A percentile compares a stretch with the other conserved stretches of the same genome.
These are phyloP conservation scores for Leptogaster cylindrica DNA, from an alignment of 2,888 invertebrate genomes.

Conservation along the genomic window DNA sequence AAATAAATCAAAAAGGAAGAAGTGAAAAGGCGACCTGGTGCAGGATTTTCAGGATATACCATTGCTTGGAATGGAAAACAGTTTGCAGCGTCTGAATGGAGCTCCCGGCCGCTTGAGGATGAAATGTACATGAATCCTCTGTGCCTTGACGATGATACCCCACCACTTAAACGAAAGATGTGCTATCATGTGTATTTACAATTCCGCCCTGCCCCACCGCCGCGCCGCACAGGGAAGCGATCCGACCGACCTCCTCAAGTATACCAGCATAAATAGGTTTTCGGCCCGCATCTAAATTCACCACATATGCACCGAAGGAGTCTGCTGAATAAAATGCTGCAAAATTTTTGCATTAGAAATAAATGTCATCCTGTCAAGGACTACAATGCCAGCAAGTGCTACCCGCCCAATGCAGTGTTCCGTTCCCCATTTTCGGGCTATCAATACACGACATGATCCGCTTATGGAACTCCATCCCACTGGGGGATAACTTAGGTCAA, in stretches of 20 bases:
- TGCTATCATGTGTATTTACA: conserved; percentile 19
- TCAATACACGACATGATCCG: conserved; percentile 35
- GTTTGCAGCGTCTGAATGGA: conserved; percentile 27
- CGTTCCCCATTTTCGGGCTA: conserved; percentile 30
- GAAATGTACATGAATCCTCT: conserved; percentile 9
- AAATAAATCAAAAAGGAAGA: conserved; percentile 29
- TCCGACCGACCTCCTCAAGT: conserved; percentile 7
- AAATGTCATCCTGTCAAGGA: conserved; percentile 31
- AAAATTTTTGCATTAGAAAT: conserved; percentile 28
- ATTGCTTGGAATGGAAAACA: conserved; percentile 12
- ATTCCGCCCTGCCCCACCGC: conserved; percentile 7
- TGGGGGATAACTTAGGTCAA: conserved; percentile 31
- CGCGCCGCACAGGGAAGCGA: neutral
- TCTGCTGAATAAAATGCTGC: conserved; percentile 23
- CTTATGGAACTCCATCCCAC: conserved; percentile 31
- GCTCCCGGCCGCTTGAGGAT: neutral
- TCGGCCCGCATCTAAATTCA: conserved; percentile 27
- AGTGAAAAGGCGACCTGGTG: conserved; percentile 31
- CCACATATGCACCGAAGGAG: conserved; percentile 12
- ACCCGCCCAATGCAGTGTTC: conserved; percentile 6
- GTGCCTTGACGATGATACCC: conserved; percentile 17
- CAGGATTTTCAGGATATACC: conserved; percentile 21
- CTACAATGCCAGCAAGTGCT: conserved; percentile 12
- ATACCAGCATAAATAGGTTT: conserved; percentile 29
- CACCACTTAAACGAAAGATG: neutral